These are phyloP conservation scores for Anthrax anthrax DNA, from an alignment of 2,888 invertebrate genomes.

Conservation along the genomic window DNA sequence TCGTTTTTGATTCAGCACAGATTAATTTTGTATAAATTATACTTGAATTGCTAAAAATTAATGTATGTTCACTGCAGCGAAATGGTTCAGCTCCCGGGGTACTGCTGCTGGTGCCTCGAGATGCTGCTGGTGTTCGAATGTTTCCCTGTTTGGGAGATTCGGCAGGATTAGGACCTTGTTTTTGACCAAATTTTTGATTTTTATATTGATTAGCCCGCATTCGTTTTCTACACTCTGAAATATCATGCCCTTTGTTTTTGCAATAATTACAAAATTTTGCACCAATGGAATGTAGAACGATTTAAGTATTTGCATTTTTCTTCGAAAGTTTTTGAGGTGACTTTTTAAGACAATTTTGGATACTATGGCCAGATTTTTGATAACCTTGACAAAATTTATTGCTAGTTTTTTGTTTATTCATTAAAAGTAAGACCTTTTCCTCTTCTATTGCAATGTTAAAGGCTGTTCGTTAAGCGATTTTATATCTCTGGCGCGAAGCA, in stretches of 20 bases:
- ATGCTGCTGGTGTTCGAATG: too few species aligned
- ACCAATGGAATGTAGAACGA: not conserved
- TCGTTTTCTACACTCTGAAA: not conserved
- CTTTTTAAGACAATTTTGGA: too few species aligned
- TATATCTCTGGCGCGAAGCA: constrained; percentile 5
- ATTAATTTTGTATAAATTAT: not conserved
- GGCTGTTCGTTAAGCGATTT: constrained; percentile 2
- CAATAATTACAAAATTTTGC: not conserved
- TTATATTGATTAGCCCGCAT: not conserved
- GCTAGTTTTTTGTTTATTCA: not conserved
- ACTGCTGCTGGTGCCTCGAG: not conserved
- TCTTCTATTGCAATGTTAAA: constrained; percentile 5
- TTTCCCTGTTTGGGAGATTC: not conserved
- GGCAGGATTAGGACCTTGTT: not conserved
- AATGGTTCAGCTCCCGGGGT: not conserved
- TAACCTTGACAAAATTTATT: not conserved
- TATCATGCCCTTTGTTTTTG: not conserved
- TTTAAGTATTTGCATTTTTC: not conserved
- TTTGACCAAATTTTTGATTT: too few species aligned
- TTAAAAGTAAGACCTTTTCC: constrained; percentile 5
- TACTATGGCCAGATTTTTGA: not conserved
- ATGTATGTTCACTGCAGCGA: not conserved
- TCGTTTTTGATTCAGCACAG: not conserved
- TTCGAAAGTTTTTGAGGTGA: too few species aligned
- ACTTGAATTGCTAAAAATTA: not conserved